Evolutionary conservation across 2,888 invertebrate genomes (phyloP), one percentile per base, ranked within the genome.

Genomic region (Temnothorax unifasciatus): DNA sequence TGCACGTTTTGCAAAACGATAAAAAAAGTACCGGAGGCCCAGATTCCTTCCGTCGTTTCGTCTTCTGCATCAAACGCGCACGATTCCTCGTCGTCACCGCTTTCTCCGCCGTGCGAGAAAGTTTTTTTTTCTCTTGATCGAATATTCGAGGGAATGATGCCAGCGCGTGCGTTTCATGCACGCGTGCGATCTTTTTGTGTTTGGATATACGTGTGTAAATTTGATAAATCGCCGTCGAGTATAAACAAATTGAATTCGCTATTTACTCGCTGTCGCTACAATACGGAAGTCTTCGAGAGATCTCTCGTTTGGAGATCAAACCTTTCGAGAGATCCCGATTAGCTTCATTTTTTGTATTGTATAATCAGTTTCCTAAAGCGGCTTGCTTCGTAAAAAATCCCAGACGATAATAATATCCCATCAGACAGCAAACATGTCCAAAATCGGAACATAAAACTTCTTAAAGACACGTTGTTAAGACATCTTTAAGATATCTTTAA

Each of bases 51-150:
- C 44, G 25, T n/a, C n/a, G 34, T 6, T 6, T 34, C 47, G 18
- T n/a, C 15, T 41, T 66, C 50, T 52, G 18, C 15, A 47, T 38
- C 47, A 8, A 41, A 68, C 54, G 25, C 21, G 8, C 18, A 2
- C 0, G 54, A 59, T 54, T 77, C 38, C 8, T 11, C 41, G 38
- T 86, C 83, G 47, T 66, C 47, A 8, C 81, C 83, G 88, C 91
- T 91, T 91, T 91, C 91, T 87, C 90, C 81, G 21, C 34, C 63
- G 3, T 59, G 82, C 64, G 88, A 86, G 90, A 90, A 90, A 90
- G 89, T 85, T 54, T 81, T 61, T 81, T 85, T 84, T 83, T 64
- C 21, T 34, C 71, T 15, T 50, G 76, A 54, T 38, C 21, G 15
- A 84, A 84, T 83, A 59, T 84, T 76, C 50, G n/a, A 73, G 13